A percentile compares a stretch with the other conserved stretches of the same genome.
These are phyloP conservation scores for Reticulitermes speratus DNA, from an alignment of 1,140 invertebrate species.

Conservation along the genomic window DNA sequence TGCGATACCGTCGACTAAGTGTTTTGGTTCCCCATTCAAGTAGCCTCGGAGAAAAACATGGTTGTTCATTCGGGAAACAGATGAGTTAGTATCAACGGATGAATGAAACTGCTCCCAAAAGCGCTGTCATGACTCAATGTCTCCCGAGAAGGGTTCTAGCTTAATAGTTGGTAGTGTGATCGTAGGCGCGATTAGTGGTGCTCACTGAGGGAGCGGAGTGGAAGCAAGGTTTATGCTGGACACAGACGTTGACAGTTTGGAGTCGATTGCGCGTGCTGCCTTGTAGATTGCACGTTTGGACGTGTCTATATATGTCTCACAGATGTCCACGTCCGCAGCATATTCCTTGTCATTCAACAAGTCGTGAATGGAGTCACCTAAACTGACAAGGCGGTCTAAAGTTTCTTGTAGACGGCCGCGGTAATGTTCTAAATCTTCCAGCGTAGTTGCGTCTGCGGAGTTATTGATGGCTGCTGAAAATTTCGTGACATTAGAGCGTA, in stretches of 20 bases:
- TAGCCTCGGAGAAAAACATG: background rate
- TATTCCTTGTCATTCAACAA: background rate
- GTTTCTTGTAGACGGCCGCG: background rate
- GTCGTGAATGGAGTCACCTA: background rate
- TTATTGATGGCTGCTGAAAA: background rate
- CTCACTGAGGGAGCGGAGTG: background rate
- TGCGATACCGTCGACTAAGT: background rate
- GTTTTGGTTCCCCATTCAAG: background rate
- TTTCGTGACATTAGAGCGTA: background rate
- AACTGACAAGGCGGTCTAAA: background rate
- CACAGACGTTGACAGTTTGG: background rate
- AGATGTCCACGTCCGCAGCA: background rate
- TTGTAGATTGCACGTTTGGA: background rate
- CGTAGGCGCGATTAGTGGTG: background rate
- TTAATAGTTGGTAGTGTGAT: background rate
- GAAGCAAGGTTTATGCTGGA: background rate
- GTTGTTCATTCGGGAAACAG: background rate
- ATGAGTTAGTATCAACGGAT: background rate
- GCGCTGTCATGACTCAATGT: background rate
- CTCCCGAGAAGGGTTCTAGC: background rate
- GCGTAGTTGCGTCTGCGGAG: background rate
- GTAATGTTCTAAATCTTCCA: background rate
- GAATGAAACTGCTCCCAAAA: conserved; percentile 23
- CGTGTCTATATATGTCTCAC: background rate
- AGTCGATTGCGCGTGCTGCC: background rate